Conservation (phyloP, 2,888 invertebrate species). For the Oscheius sp. region DNA sequence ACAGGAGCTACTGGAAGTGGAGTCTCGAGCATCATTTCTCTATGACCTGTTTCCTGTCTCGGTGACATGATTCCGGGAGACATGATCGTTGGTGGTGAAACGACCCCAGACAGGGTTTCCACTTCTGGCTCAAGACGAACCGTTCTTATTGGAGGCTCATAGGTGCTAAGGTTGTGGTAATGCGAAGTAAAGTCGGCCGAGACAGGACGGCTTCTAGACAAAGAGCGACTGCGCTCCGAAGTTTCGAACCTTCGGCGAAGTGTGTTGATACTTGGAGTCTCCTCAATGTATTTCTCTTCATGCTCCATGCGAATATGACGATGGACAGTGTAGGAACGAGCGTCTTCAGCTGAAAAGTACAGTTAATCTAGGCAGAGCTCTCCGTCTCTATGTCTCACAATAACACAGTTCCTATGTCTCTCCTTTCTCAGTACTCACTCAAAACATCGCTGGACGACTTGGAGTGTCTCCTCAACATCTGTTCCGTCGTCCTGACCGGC, state of each 20-base stretch:
- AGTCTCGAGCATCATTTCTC: neutral
- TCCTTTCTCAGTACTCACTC: neutral
- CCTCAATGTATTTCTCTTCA: slow-evolving; percentile 17
- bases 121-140: neutral
- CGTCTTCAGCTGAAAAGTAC: slow-evolving; percentile 12
- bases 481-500: slow-evolving; percentile 6
- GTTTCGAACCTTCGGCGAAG: slow-evolving; percentile 36
- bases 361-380: neutral
- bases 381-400: too few relatives aligned
- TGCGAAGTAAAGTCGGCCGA: slow-evolving; percentile 30
- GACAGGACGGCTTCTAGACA: slow-evolving; percentile 13
- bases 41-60: neutral
- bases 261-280: slow-evolving; percentile 29
- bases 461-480: slow-evolving; percentile 16
- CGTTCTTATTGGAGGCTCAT: neutral
- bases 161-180: neutral
- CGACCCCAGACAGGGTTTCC: neutral
- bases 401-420: too few relatives aligned
- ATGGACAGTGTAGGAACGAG: slow-evolving; percentile 20
- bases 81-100: neutral
- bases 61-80: slow-evolving; percentile 4
- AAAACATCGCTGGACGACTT: slow-evolving; percentile 31
- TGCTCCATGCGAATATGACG: slow-evolving; percentile 7
- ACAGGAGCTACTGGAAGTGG: slow-evolving; percentile 1
- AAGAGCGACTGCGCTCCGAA: slow-evolving; percentile 6